Evolutionary conservation across 2,888 invertebrate species (phyloP).

Genomic region (Cloeon dipterum): DNA sequence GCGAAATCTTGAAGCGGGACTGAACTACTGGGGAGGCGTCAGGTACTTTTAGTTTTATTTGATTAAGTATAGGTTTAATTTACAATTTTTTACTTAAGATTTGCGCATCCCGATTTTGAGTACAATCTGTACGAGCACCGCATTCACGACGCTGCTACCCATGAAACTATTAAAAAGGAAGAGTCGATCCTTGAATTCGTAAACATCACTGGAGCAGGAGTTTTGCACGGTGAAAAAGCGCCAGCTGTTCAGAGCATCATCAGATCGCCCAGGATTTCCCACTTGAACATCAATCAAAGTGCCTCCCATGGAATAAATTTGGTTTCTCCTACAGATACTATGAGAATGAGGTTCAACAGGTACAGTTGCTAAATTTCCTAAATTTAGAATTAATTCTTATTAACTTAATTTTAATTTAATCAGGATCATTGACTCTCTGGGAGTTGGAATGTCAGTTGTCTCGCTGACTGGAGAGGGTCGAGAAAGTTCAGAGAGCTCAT

Average conservation of each 20-base stretch:
- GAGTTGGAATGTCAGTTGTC: slow-evolving; percentile 73
- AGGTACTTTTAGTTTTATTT: slow-evolving; percentile 15
- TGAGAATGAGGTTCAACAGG: slow-evolving; percentile 45
- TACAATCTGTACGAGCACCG: slow-evolving; percentile 59
- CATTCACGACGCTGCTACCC: slow-evolving; percentile 59
- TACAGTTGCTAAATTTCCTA: slow-evolving; percentile 8
- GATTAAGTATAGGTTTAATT: neutral
- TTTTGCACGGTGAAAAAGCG: slow-evolving; percentile 84
- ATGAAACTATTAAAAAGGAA: slow-evolving; percentile 38
- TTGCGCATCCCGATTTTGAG: slow-evolving; percentile 75
- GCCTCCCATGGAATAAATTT: slow-evolving; percentile 84
- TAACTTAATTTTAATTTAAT: neutral
- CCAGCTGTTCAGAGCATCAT: slow-evolving; percentile 79
- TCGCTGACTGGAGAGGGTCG: slow-evolving; percentile 83
- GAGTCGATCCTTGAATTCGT: slow-evolving; percentile 61
- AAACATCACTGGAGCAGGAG: slow-evolving; percentile 78
- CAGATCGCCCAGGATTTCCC: slow-evolving; percentile 58
- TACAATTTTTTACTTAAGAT: slow-evolving; percentile 26
- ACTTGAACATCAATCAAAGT: slow-evolving; percentile 60
- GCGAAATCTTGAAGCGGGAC: slow-evolving; percentile 33
- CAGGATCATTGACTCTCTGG: slow-evolving; percentile 53
- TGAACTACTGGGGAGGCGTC: slow-evolving; percentile 90
- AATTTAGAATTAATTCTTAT: neutral
- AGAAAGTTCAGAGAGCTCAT: slow-evolving; percentile 70
- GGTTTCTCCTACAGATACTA: slow-evolving; percentile 64